Percentiles rank a stretch among this genome's conserved stretches.
These are phyloP conservation scores for Rhabdophis nuchalis DNA, from an alignment of 2,797 vertebrate species.

Conservation along the genomic window DNA sequence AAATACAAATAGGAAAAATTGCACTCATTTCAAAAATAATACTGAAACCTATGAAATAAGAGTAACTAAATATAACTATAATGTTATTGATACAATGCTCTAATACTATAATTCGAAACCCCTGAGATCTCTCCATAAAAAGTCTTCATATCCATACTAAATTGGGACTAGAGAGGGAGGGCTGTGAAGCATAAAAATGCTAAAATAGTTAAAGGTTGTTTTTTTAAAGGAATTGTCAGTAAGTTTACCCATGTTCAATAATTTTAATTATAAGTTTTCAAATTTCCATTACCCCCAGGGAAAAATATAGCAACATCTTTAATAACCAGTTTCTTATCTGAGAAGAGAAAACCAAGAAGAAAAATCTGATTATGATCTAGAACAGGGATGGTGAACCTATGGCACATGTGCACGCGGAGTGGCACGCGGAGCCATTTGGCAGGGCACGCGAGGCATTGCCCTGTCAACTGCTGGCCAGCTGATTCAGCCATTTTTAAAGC, in stretches of 20 bases:
- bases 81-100: neutral
- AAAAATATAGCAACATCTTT: neutral
- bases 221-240: neutral
- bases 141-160: neutral
- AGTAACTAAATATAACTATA: neutral
- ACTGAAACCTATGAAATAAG: neutral
- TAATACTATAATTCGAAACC: neutral
- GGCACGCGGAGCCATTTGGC: too few species aligned
- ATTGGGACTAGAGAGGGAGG: neutral
- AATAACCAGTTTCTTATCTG: neutral
- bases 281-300: neutral
- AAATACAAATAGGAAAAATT: neutral
- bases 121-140: neutral
- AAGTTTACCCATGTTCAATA: neutral
- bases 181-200: neutral
- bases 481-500: too few species aligned
- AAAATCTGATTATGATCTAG: neutral
- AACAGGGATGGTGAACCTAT: too few species aligned
- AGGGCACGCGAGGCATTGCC: too few species aligned
- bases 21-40: neutral
- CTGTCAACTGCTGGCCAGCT: too few species aligned
- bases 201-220: neutral
- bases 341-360: neutral
- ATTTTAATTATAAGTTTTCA: neutral
- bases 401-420: too few species aligned